Evolutionary conservation across 1,140 invertebrate genomes (phyloP).

Genomic region (Scaptomyza montana): DNA sequence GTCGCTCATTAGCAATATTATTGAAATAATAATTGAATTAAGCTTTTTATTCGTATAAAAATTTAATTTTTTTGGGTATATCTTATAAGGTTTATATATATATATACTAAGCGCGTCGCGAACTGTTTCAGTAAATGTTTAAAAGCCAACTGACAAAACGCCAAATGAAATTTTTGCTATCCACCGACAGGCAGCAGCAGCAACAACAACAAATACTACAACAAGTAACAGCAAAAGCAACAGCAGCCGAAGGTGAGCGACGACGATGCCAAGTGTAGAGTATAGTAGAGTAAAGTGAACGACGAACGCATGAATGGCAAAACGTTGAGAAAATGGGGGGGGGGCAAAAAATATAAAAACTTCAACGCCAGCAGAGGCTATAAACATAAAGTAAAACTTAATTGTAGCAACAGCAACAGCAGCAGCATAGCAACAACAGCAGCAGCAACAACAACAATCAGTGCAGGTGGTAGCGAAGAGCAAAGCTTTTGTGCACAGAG

Average conservation of each 20-base stretch:
- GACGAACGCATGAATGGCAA: slow-evolving; percentile 58
- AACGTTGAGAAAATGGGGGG: slow-evolving; percentile 49
- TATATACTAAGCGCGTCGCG: slow-evolving; percentile 61
- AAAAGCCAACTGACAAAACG: slow-evolving; percentile 82
- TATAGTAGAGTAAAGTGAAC: slow-evolving; percentile 16
- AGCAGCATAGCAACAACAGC: slow-evolving; percentile 18
- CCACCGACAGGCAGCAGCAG: slow-evolving; percentile 19
- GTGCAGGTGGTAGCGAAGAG: slow-evolving; percentile 46
- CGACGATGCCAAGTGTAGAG: slow-evolving; percentile 52
- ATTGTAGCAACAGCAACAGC: slow-evolving; percentile 65
- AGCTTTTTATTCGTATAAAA: slow-evolving; percentile 5
- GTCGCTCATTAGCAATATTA: slow-evolving; percentile 34
- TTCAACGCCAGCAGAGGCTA: slow-evolving; percentile 58
- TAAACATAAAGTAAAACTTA: slow-evolving; percentile 82
- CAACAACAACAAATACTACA: neutral
- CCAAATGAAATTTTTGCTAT: slow-evolving; percentile 67
- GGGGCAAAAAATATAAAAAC: slow-evolving; percentile 25
- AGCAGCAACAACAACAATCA: slow-evolving; percentile 24
- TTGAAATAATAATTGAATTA: slow-evolving; percentile 31
- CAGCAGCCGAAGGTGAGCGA: slow-evolving; percentile 64
- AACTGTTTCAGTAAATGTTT: slow-evolving; percentile 81
- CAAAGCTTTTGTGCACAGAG: slow-evolving; percentile 41
- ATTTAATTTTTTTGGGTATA: neutral
- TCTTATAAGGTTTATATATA: slow-evolving; percentile 2
- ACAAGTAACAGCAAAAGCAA: slow-evolving; percentile 14